A percentile compares a stretch with the other conserved stretches of the same genome.
These are phyloP conservation scores for Merops nubicus DNA, from an alignment of 2,113 vertebrate genomes.

Conservation along the genomic window DNA sequence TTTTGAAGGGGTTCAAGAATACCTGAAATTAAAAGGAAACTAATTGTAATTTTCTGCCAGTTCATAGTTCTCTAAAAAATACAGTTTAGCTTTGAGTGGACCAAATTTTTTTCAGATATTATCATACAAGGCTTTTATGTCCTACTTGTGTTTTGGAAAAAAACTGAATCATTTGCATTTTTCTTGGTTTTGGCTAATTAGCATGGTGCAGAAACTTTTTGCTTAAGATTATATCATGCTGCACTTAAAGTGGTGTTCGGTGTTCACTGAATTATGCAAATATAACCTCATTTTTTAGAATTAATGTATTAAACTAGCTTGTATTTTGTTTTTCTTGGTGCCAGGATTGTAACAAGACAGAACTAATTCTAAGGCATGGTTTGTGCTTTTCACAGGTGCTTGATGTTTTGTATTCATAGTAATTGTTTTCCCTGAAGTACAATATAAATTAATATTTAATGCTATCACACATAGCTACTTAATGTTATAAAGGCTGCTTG, in stretches of 20 bases:
- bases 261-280: conserved; percentile 67
- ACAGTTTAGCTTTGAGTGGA: not conserved
- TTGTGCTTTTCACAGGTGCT: conserved; percentile 54
- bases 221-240: conserved; percentile 17
- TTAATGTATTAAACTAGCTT: not conserved
- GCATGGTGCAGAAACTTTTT: conserved; percentile 26
- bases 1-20: not conserved
- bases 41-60: not conserved
- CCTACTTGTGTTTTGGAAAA: not conserved
- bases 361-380: conserved; percentile 20
- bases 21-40: not conserved
- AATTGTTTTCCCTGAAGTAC: conserved; percentile 68
- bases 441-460: conserved; percentile 72
- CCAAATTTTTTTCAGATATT: not conserved
- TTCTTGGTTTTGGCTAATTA: conserved; percentile 18
- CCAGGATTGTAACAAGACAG: not conserved
- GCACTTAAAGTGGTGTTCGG: not conserved
- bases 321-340: conserved; percentile 25
- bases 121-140: not conserved
- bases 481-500: conserved; percentile 57
- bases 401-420: conserved; percentile 54
- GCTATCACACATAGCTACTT: conserved; percentile 50
- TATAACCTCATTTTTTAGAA: conserved; percentile 50
- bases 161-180: conserved; percentile 4
- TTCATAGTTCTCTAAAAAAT: not conserved